Evolutionary conservation across 2,888 invertebrate genomes (phyloP), one percentile per base, ranked within the genome.

Genomic region (Erebia ligea): DNA sequence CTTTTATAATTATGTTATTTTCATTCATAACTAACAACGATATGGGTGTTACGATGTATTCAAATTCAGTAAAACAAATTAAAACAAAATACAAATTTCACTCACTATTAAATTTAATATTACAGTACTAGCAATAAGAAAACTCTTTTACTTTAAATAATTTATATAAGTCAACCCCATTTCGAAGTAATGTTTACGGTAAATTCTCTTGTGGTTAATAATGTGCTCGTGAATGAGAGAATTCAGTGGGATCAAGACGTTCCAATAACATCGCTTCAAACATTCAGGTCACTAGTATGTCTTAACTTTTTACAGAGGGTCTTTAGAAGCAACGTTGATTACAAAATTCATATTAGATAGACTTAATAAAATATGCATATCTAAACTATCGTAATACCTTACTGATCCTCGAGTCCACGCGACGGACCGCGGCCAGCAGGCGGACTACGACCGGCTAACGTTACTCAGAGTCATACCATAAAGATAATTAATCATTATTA

Each of bases 11-110:
- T 91, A 92, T 92, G 93, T 93, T 93, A 93, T 92, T 92, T 91
- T 91, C 92, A 92, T 93, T 92, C 93, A 92, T 93, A 92, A 93
- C 93, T 93, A 93, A 93, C 92, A 93, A 93, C 93, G 93, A 93
- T 93, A 93, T 92, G 93, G 90, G 92, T 92, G 93, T 93, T 93
- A 93, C 89, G 89, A 92, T 91, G 90, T 91, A 91, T 89, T 92
- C 89, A 91, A 92, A 91, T 91, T 90, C 92, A 89, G 90, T 92
- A 92, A 92, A 92, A 92, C 91, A 91, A 91, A 89, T 91, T 91
- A 90, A 92, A 92, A 92, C 88, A 89, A 92, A 90, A 90, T 90
- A 92, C 91, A 91, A 91, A 90, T 90, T 92, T 91, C 93, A 93
- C 93, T 93, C 93, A 88, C 92, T 93, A 92, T 91, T 91, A 90